A percentile compares a stretch with the other conserved stretches of the same genome.
phyloP scores from a whole-genome alignment of 2,888 invertebrate genomes.

The Scaptomyza tumidula region DNA sequence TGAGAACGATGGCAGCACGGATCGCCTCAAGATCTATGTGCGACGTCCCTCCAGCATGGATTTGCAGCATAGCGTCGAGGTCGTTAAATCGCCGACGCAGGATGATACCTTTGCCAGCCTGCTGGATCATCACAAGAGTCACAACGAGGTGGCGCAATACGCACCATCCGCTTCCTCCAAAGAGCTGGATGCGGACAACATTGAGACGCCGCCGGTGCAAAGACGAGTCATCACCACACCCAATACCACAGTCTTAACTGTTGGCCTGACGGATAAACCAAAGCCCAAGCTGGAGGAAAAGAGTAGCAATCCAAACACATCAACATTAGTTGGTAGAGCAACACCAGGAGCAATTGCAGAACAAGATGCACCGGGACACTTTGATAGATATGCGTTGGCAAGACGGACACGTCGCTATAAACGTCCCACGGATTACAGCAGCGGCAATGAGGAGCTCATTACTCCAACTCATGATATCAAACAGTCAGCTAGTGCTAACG shows the following conservation, averaged over 20 bases:
- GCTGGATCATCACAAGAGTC: slow-evolving; percentile 75
- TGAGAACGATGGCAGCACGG: slow-evolving; percentile 84
- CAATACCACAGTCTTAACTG: slow-evolving; percentile 77
- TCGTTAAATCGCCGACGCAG: slow-evolving; percentile 45
- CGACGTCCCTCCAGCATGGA: slow-evolving; percentile 84
- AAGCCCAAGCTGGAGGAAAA: slow-evolving; percentile 44
- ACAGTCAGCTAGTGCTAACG: slow-evolving; percentile 65
- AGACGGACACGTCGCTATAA: slow-evolving; percentile 93
- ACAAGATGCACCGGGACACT: slow-evolving; percentile 88
- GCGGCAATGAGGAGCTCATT: slow-evolving; percentile 86
- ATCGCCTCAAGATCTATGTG: slow-evolving; percentile 87
- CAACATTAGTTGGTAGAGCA: not conserved
- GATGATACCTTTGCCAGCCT: slow-evolving; percentile 74
- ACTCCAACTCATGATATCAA: slow-evolving; percentile 79
- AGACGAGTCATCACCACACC: slow-evolving; percentile 85
- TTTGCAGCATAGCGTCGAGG: slow-evolving; percentile 34
- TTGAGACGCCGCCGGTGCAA: slow-evolving; percentile 94
- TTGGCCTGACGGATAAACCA: slow-evolving; percentile 68
- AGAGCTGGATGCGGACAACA: slow-evolving; percentile 95
- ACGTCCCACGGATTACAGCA: slow-evolving; percentile 87
- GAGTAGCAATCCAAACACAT: slow-evolving; percentile 2
- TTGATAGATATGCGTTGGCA: slow-evolving; percentile 93
- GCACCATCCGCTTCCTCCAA: slow-evolving; percentile 85
- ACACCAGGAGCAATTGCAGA: slow-evolving; percentile 36
- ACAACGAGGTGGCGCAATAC: slow-evolving; percentile 71